Evolutionary conservation across 2,888 invertebrate genomes (phyloP).

Genomic region (Melanotus villosus): DNA sequence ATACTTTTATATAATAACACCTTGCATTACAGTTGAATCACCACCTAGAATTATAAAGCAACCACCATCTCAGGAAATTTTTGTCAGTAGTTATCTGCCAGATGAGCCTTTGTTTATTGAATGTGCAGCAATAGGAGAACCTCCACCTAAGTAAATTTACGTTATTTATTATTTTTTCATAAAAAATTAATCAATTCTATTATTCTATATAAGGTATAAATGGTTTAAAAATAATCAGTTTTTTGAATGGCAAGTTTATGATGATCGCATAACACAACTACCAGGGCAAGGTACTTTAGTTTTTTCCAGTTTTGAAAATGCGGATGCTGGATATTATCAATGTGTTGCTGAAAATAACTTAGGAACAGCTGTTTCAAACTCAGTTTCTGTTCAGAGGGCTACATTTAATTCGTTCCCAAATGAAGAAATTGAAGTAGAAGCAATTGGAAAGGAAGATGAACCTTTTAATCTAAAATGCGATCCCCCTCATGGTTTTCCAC

Average conservation of each 20-base stretch:
- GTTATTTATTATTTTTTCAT: no score
- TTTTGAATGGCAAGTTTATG: background rate
- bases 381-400: constrained; percentile 93
- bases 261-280: constrained; percentile 71
- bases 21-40: constrained; percentile 77
- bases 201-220: background rate
- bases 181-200: no score
- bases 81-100: constrained; percentile 87
- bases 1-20: no score
- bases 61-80: constrained; percentile 90
- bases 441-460: constrained; percentile 88
- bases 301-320: constrained; percentile 88
- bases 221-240: background rate
- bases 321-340: constrained; percentile 95
- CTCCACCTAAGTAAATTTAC: constrained; percentile 85
- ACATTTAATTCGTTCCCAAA: constrained; percentile 67
- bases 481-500: constrained; percentile 96
- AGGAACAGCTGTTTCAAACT: constrained; percentile 94
- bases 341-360: constrained; percentile 95
- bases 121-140: constrained; percentile 97
- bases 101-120: constrained; percentile 95
- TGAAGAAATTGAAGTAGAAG: constrained; percentile 42
- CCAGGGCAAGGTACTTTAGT: constrained; percentile 95
- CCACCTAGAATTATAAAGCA: constrained; percentile 94
- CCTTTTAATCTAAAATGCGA: constrained; percentile 91